Percentiles rank a stretch among this genome's conserved stretches.
Conservation (phyloP, 2,797 vertebrate genomes). For the Manis pentadactyla region DNA sequence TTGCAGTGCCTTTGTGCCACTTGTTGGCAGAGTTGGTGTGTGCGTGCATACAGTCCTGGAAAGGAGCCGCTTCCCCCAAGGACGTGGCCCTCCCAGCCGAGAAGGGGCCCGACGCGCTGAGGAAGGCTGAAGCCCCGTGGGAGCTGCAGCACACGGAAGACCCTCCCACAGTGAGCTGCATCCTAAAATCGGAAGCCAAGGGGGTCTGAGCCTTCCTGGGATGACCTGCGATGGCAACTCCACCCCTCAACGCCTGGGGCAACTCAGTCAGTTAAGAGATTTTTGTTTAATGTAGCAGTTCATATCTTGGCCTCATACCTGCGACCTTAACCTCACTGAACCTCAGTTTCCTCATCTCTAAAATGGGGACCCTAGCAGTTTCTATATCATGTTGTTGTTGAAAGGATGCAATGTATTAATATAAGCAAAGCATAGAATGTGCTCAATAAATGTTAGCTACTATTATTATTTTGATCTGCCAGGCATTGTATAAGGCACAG, state of each 20-base stretch:
- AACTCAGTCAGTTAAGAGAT: neutral
- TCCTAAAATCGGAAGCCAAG: neutral
- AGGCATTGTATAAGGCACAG: neutral
- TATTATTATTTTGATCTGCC: neutral
- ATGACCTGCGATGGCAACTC: neutral
- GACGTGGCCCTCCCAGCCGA: neutral
- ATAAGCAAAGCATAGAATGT: neutral
- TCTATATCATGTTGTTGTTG: neutral
- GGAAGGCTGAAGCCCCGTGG: neutral
- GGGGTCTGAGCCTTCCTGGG: neutral
- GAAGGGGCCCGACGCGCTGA: neutral
- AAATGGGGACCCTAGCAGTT: neutral
- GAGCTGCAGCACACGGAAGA: rapidly evolving
- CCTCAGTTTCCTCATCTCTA: neutral
- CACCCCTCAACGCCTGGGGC: neutral
- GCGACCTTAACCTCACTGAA: neutral
- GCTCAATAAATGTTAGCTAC: neutral
- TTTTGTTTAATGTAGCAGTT: neutral
- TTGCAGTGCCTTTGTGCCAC: neutral
- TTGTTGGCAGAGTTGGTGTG: neutral
- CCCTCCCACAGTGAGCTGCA: neutral
- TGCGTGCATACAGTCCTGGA: no score
- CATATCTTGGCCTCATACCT: neutral
- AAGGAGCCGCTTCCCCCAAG: neutral
- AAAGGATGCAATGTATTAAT: neutral